phyloP scores from a whole-genome alignment of 2,888 invertebrate species.

The Orthosia gracilis region DNA sequence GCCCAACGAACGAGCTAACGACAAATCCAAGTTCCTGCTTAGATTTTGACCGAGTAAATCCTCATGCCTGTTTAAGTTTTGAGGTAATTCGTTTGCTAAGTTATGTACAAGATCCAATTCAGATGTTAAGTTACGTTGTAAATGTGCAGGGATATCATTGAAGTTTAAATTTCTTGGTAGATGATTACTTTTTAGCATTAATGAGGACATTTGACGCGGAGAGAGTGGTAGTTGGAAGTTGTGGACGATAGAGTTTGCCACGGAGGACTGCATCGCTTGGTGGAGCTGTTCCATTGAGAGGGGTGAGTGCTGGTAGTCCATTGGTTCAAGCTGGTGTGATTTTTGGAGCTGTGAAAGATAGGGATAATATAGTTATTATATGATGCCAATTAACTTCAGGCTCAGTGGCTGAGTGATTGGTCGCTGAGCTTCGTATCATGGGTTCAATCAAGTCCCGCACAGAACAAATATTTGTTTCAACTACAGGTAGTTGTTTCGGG shows the following conservation, averaged over 20 bases:
- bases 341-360: conserved; percentile 80
- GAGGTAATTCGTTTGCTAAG: conserved; percentile 75
- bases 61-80: conserved; percentile 76
- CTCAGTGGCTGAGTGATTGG: too few species aligned
- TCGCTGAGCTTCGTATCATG: too few species aligned
- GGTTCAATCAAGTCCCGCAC: not conserved
- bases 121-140: conserved; percentile 71
- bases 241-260: conserved; percentile 79
- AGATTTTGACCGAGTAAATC: conserved; percentile 71
- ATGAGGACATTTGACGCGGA: conserved; percentile 85
- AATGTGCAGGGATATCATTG: conserved; percentile 83
- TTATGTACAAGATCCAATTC: conserved; percentile 81
- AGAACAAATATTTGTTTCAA: not conserved
- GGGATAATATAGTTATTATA: too few species aligned
- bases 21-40: conserved; percentile 67
- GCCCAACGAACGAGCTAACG: conserved; percentile 58
- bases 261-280: conserved; percentile 84
- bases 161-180: conserved; percentile 80
- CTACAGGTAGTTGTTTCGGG: too few species aligned
- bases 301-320: conserved; percentile 83
- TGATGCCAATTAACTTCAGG: too few species aligned
- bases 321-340: conserved; percentile 80
- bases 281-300: conserved; percentile 88
- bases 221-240: conserved; percentile 86
- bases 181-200: conserved; percentile 86